Evolutionary conservation across 2,888 invertebrate species (phyloP), one percentile per base, ranked within the genome.

Genomic region (Tipula lateralis): DNA sequence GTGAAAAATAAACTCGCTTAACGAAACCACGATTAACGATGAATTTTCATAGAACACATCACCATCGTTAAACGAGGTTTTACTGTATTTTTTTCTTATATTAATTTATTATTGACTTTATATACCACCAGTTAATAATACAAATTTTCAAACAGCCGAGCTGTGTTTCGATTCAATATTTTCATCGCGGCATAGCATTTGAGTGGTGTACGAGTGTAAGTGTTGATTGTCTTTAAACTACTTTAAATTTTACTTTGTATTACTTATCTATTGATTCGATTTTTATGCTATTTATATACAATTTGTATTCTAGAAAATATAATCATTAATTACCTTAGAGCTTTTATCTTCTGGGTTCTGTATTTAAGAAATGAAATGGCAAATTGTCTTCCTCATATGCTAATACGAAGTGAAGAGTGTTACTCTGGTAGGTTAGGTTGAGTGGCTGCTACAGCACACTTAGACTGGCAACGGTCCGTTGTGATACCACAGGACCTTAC

Each of bases 41-140:
- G n/a, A n/a, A n/a, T n/a, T n/a, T n/a, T n/a, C n/a, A n/a, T n/a
- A n/a, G n/a, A n/a, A n/a, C n/a, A n/a, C n/a, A n/a, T n/a, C n/a
- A n/a, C n/a, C n/a, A n/a, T n/a, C n/a, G n/a, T 66, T 24, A 3
- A 1, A 44, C 7, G 66, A 66, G 66, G 12, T n/a, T n/a, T n/a
- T n/a, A n/a, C n/a, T n/a, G 66, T 24, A 66, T 24, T 24, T 66
- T 66, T 24, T 66, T 66, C 24, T 66, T 66, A 24, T 24, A 66
- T 66, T 66, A 66, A 66, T 66, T 66, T 66, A 66, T 66, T 66
- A 66, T 66, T 66, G 66, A 66, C 66, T 66, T 66, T 66, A 66
- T 44, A 44, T 24, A 66, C 66, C 66, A 66, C 66, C 24, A 66
- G 66, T 66, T 66, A 66, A 66, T 66, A 66, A 66, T 66, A 66